Evolutionary conservation across 2,888 invertebrate genomes (phyloP), one percentile per base, ranked within the genome.

Genomic region (Cheilosia impressa): DNA sequence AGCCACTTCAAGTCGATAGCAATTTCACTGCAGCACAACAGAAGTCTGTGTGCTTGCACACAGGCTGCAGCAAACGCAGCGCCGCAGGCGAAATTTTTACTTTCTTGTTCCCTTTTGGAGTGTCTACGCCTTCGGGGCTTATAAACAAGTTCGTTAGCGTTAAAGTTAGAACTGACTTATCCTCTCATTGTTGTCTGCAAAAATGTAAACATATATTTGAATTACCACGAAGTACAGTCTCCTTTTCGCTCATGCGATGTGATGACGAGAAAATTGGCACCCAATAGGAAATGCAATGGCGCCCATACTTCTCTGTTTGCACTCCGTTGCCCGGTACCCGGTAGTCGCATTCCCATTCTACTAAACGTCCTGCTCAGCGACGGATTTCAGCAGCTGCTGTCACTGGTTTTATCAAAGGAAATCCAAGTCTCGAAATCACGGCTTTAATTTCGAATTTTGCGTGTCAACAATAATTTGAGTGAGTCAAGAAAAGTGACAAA

Each of bases 381-480:
- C 38, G 43, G 43, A 58, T 45, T 71, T 65, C 58, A 65, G 13
- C 50, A 22, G 17, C 50, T 34, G 52, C 38, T 65, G 65, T 65
- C 76, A 65, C 43, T 52, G 69, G n/a, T 55, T 78, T 60, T 75
- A 47, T 75, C 65, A 77, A 76, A 72, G 82, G 17, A 71, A 75
- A 57, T 52, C 43, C 24, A 45, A 9, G 22, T 53, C 52, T 63
- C 57, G 50, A 47, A 75, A 43, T 72, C 60, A 43, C 68, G 63
- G 43, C 78, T 75, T 79, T 75, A 57, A 69, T 75, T 79, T 75
- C 47, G 52, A 71, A 66, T 76, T 80, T 76, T 75, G 55, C 69
- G 75, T 85, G 76, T 76, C 84, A 80, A 80, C 71, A 85, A 80
- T 75, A 75, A 80, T 85, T 80, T 80, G 75, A 85, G 76, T 80